Conservation (phyloP, 1,140 invertebrate genomes). For the Orchestia grillus region DNA sequence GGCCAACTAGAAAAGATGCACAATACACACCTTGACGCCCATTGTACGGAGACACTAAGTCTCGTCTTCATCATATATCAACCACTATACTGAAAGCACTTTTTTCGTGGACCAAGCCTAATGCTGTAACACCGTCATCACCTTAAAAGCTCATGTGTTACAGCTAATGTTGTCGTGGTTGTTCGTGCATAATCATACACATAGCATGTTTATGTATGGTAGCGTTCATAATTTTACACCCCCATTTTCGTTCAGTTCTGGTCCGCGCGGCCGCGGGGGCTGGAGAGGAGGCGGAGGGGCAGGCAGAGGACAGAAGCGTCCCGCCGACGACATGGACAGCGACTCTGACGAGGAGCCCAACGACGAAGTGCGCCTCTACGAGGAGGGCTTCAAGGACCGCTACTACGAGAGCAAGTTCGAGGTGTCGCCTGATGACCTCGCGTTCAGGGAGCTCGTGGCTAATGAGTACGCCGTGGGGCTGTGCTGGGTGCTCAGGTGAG, state of each 20-base stretch:
- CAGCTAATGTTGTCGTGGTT: background rate
- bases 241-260: background rate
- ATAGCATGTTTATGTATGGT: background rate
- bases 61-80: no score
- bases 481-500: slow-evolving; percentile 91
- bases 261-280: background rate
- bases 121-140: no score
- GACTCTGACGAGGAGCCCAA: slow-evolving; percentile 83
- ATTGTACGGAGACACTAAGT: no score
- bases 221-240: background rate
- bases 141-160: no score
- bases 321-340: slow-evolving; percentile 72
- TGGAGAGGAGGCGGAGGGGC: slow-evolving; percentile 1
- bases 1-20: no score
- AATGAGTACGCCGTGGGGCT: slow-evolving; percentile 94
- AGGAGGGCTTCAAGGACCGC: slow-evolving; percentile 97
- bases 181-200: background rate
- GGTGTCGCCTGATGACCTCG: slow-evolving; percentile 82
- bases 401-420: slow-evolving; percentile 99
- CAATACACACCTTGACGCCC: no score
- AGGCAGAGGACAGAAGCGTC: slow-evolving; percentile 57
- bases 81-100: no score
- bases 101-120: no score
- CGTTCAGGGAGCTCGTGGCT: slow-evolving; percentile 91
- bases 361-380: slow-evolving; percentile 96